phyloP scores from a whole-genome alignment of 2,888 invertebrate species.

The Acanthoscelides obtectus region DNA sequence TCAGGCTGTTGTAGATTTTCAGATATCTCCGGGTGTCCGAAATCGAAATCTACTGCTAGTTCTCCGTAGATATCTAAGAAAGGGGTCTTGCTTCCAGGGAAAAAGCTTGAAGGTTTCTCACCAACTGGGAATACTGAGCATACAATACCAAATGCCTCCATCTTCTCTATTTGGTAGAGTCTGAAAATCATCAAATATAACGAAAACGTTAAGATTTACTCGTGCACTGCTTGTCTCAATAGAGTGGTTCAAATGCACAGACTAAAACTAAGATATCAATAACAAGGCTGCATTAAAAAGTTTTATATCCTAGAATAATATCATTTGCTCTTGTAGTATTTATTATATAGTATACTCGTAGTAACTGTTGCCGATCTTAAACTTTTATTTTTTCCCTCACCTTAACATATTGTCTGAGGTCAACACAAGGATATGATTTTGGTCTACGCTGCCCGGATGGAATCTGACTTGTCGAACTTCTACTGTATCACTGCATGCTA shows the following conservation, averaged over 20 bases:
- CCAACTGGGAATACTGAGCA: constrained; percentile 38
- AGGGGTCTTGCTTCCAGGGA: constrained; percentile 41
- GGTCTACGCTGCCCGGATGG: constrained; percentile 77
- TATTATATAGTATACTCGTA: too few species aligned
- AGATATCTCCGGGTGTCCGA: constrained; percentile 54
- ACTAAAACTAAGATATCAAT: too few species aligned
- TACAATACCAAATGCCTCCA: constrained; percentile 29
- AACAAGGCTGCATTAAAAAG: too few species aligned
- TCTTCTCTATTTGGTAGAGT: constrained; percentile 39
- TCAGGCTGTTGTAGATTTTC: background rate
- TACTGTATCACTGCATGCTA: constrained; percentile 63
- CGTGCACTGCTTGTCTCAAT: too few species aligned
- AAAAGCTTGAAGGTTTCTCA: constrained; percentile 37
- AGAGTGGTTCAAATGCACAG: too few species aligned
- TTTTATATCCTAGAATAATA: too few species aligned
- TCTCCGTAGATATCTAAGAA: constrained; percentile 64
- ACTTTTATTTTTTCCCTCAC: too few species aligned
- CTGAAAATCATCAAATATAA: constrained; percentile 28
- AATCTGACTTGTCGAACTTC: constrained; percentile 73
- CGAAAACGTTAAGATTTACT: too few species aligned
- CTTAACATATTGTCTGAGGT: constrained; percentile 84
- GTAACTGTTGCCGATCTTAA: too few species aligned
- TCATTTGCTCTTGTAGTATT: too few species aligned
- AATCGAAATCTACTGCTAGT: constrained; percentile 82
- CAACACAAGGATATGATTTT: constrained; percentile 73